A percentile compares a stretch with the other conserved stretches of the same genome.
Conservation (phyloP, 2,797 vertebrate species). For the Acrossocheilus wenchowensis region DNA sequence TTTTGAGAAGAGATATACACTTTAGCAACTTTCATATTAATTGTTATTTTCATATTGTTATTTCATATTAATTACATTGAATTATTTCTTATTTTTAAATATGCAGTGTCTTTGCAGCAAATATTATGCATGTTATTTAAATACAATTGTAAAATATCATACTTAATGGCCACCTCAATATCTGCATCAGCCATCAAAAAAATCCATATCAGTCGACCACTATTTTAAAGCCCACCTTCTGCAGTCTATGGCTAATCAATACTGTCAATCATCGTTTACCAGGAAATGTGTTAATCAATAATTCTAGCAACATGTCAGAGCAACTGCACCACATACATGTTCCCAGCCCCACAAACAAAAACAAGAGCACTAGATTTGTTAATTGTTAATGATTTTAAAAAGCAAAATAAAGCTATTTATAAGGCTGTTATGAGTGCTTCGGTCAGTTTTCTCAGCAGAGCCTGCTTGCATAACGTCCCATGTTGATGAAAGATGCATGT, state of each 20-base stretch:
- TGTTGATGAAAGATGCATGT: neutral
- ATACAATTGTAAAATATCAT: neutral
- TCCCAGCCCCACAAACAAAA: neutral
- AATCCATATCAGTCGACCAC: neutral
- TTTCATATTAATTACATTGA: too few relatives aligned
- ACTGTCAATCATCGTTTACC: neutral
- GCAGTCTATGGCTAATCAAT: neutral
- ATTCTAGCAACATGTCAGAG: neutral
- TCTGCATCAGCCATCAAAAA: neutral
- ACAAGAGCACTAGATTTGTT: neutral
- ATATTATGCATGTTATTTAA: neutral
- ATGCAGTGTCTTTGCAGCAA: neutral
- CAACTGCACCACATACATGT: neutral
- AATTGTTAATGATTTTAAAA: too few relatives aligned
- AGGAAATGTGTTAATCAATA: slow-evolving; percentile 22
- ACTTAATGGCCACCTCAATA: neutral
- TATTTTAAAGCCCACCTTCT: neutral
- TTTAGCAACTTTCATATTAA: too few relatives aligned
- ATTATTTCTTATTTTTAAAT: too few relatives aligned
- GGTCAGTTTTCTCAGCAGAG: neutral
- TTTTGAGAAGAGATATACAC: neutral
- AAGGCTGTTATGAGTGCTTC: neutral
- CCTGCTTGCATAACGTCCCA: neutral
- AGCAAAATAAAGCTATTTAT: neutral
- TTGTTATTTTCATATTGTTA: too few relatives aligned